Conservation (phyloP, 2,113 vertebrate species). For the Oreocharis arfaki region DNA sequence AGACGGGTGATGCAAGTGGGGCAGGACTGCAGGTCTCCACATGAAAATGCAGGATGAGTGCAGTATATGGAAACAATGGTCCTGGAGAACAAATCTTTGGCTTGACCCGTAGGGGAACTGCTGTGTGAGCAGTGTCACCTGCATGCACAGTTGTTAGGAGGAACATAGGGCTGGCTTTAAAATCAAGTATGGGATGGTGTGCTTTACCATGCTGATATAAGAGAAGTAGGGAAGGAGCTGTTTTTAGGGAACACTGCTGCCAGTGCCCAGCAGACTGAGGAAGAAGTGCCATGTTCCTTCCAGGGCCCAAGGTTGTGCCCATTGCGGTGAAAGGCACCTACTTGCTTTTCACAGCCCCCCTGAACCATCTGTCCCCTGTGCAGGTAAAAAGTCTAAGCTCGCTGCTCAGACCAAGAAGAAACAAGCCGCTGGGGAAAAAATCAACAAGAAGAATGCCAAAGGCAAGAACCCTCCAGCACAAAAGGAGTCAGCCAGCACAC, state of each 20-base stretch:
- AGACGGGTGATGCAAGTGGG: not conserved
- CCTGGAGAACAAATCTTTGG: not conserved
- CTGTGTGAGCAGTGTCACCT: not conserved
- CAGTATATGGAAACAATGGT: not conserved
- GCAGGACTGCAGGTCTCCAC: not conserved
- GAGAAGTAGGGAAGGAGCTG: not conserved
- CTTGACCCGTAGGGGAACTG: not conserved
- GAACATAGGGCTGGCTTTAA: not conserved
- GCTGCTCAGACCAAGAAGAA: not conserved
- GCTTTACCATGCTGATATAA: not conserved
- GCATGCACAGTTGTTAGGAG: not conserved
- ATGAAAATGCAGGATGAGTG: not conserved
- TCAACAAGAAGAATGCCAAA: not conserved
- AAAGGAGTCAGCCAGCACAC: slow-evolving; percentile 15
- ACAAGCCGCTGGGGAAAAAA: not conserved
- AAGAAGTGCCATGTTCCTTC: not conserved
- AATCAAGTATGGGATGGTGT: not conserved
- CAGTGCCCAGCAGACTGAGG: not conserved
- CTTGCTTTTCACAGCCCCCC: not conserved
- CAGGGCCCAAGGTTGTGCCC: not conserved
- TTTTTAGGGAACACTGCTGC: not conserved
- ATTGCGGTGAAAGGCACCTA: not conserved
- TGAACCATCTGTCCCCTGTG: not conserved
- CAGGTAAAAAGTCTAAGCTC: not conserved
- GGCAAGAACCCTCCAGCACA: not conserved